Evolutionary conservation across 2,113 vertebrate species (phyloP), one percentile per base, ranked within the genome.

Genomic region (Danio rerio): DNA sequence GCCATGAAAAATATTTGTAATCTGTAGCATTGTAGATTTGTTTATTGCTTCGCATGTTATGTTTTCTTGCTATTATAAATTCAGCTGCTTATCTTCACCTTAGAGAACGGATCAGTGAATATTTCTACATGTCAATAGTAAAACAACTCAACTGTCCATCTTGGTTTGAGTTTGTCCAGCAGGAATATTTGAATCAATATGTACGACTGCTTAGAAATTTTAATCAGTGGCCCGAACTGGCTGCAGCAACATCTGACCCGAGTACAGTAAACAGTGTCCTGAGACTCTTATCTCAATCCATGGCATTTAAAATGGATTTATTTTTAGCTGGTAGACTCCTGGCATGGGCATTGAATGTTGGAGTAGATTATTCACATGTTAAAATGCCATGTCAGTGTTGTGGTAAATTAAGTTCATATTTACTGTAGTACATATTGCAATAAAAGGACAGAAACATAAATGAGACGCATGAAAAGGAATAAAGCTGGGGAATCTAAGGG

Each of bases 141-240:
- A 69, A 56, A 40, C 31, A 79, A 9, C 49, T 12, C 52, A 40
- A 45, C n/a, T 42, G 8, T 78, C 61, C 16, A 68, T 10, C 42
- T 40, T 56, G n/a, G 31, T 43, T 66, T 45, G 15, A 13, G 42
- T 47, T 45, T 47, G 65, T 47, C 9, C 42, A 68, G 9, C 2
- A 68, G 9, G 43, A 68, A 47, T 66, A 66, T 66, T 66, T 66
- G 9, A 65, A 16, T 65, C 62, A 65, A 65, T 66, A 66, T 45
- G 40, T 45, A 45, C 16, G 63, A 66, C 42, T 0, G 40, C 40
- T 45, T 66, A 63, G 21, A 40, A 0, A 63, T 40, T 63, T 63
- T 40, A 18, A 47, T 45, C 42, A 45, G 40, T 68, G 21, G 61
- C 31, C 31, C 3, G 0, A 16, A 65, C 13, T 65, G 42, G 42